phyloP scores from a whole-genome alignment of 2,113 vertebrate genomes.

The Nothocercus julius region DNA sequence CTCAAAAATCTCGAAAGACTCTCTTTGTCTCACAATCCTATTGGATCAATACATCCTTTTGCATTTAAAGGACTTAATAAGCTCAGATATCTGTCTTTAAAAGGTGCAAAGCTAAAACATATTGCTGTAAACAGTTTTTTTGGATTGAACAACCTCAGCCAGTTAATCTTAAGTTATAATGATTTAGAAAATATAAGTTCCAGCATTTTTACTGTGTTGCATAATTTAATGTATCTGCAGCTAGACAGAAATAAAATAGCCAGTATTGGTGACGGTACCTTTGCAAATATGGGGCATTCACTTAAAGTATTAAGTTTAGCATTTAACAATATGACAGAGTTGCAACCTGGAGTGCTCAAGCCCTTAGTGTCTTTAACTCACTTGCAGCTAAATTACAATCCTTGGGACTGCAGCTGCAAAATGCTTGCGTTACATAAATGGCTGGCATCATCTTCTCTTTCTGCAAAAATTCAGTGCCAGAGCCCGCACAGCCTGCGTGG shows the following conservation, averaged over 20 bases:
- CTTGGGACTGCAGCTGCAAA: conserved; percentile 81
- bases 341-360: conserved; percentile 75
- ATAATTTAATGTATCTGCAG: conserved; percentile 73
- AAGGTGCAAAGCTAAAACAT: conserved; percentile 68
- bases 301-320: conserved; percentile 81
- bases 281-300: conserved; percentile 74
- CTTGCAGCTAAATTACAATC: conserved; percentile 76
- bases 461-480: conserved; percentile 75
- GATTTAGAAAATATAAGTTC: conserved; percentile 76
- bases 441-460: conserved; percentile 70
- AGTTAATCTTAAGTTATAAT: conserved; percentile 75
- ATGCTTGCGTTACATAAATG: conserved; percentile 72
- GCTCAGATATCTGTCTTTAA: conserved; percentile 73
- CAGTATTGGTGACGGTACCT: conserved; percentile 63
- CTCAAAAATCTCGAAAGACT: conserved; percentile 76
- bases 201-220: conserved; percentile 67
- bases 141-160: conserved; percentile 73
- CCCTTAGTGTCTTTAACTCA: conserved; percentile 78
- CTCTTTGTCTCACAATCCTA: conserved; percentile 73
- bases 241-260: conserved; percentile 77
- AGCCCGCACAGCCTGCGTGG: conserved; percentile 67
- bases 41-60: conserved; percentile 72
- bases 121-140: conserved; percentile 71
- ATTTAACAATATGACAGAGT: conserved; percentile 81
- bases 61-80: conserved; percentile 74